A percentile compares a stretch with the other conserved stretches of the same genome.
Evolutionary conservation across 2,113 vertebrate species (phyloP).

Genomic region (Lepisosteus osseus): DNA sequence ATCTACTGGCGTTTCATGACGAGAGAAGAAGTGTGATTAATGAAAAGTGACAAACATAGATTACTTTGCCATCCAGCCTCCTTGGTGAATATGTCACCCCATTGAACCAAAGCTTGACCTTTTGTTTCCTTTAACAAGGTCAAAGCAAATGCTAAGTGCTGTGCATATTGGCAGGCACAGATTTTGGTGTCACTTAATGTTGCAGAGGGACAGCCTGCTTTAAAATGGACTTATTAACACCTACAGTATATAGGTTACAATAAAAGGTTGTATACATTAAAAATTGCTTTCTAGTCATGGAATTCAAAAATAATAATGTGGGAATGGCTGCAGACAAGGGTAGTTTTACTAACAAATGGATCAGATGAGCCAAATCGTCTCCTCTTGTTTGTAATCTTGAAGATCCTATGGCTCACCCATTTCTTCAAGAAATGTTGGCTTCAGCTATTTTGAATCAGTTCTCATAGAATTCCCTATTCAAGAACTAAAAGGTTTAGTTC

Average conservation of each 20-base stretch:
- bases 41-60: slow-evolving; percentile 73
- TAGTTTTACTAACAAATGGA: too few relatives aligned
- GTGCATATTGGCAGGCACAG: slow-evolving; percentile 53
- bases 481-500: too few relatives aligned
- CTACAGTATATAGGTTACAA: not conserved
- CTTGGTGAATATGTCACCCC: slow-evolving; percentile 48
- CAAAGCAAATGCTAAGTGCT: slow-evolving; percentile 53
- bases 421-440: too few relatives aligned
- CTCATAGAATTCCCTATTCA: too few relatives aligned
- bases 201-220: not conserved
- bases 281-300: too few relatives aligned
- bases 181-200: slow-evolving; percentile 42
- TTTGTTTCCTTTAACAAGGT: slow-evolving; percentile 68
- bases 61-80: slow-evolving; percentile 60
- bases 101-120: slow-evolving; percentile 63
- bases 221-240: not conserved
- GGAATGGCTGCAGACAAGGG: too few relatives aligned
- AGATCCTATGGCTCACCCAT: too few relatives aligned
- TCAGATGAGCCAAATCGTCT: too few relatives aligned
- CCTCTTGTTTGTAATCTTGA: too few relatives aligned
- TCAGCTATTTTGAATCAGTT: too few relatives aligned
- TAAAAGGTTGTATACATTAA: not conserved
- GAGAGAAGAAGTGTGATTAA: slow-evolving; percentile 76
- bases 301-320: too few relatives aligned
- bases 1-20: slow-evolving; percentile 64